Conservation (phyloP, 2,113 vertebrate species). For the Nannospalax galili region DNA sequence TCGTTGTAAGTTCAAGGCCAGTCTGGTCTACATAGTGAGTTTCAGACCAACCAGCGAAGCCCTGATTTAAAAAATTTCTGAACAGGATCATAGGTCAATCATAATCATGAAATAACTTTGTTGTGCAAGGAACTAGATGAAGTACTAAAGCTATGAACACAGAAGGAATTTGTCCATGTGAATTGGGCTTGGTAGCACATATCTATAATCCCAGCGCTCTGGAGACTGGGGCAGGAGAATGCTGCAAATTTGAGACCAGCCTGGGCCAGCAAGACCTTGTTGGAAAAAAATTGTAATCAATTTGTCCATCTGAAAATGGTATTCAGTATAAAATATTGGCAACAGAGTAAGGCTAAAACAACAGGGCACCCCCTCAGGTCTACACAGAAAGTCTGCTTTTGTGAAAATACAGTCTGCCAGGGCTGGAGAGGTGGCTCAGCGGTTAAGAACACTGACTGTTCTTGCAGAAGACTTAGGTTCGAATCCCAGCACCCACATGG, state of each 20-base stretch:
- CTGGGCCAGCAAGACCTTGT: neutral
- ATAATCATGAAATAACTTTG: neutral
- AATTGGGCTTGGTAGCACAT: neutral
- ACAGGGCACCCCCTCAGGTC: neutral
- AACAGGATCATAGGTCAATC: neutral
- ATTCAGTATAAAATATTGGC: neutral
- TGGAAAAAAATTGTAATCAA: neutral
- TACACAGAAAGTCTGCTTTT: neutral
- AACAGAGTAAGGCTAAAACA: neutral
- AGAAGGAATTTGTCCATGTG: neutral
- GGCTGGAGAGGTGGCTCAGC: no score
- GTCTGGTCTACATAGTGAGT: no score
- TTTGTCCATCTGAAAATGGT: neutral
- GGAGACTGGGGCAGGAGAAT: neutral
- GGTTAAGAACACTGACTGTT: no score
- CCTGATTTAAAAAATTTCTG: slow-evolving; percentile 14
- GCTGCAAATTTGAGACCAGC: neutral
- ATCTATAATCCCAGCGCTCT: neutral
- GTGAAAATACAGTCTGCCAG: no score
- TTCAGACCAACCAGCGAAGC: no score
- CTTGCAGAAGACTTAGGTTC: no score
- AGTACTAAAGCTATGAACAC: neutral
- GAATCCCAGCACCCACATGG: no score
- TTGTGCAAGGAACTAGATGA: neutral
- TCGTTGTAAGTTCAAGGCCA: no score